Percentiles rank a stretch among this genome's conserved stretches.
Conservation (phyloP, 2,113 vertebrate species). For the Carettochelys insculpta region DNA sequence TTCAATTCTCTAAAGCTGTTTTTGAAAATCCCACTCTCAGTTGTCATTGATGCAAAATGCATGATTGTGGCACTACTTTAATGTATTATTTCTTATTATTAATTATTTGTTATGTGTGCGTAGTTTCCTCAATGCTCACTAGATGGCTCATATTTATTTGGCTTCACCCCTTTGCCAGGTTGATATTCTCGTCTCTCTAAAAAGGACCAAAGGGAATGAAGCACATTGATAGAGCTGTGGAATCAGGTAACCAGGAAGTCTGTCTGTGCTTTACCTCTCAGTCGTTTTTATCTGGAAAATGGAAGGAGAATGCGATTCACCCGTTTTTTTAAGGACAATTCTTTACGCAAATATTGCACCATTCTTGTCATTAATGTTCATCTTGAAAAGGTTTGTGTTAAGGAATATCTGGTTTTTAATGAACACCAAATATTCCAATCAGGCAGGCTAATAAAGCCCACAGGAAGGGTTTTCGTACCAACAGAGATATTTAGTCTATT, state of each 20-base stretch:
- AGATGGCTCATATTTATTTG: background rate
- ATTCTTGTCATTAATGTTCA: background rate
- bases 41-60: background rate
- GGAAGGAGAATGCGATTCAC: background rate
- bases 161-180: background rate
- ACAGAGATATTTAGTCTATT: background rate
- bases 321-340: background rate
- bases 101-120: background rate
- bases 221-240: background rate
- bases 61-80: rapidly evolving
- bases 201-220: rapidly evolving
- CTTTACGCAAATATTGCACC: background rate
- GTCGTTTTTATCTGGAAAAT: too few species aligned
- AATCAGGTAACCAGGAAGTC: rapidly evolving
- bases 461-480: background rate
- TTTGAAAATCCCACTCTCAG: background rate
- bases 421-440: background rate
- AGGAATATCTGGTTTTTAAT: background rate
- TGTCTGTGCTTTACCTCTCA: background rate
- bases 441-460: background rate
- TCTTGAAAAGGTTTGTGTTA: background rate
- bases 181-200: background rate
- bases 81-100: background rate
- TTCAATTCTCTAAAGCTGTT: background rate
- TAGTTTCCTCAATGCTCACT: rapidly evolving